phyloP scores from a whole-genome alignment of 1,140 invertebrate genomes.

The Orchesella cincta region DNA sequence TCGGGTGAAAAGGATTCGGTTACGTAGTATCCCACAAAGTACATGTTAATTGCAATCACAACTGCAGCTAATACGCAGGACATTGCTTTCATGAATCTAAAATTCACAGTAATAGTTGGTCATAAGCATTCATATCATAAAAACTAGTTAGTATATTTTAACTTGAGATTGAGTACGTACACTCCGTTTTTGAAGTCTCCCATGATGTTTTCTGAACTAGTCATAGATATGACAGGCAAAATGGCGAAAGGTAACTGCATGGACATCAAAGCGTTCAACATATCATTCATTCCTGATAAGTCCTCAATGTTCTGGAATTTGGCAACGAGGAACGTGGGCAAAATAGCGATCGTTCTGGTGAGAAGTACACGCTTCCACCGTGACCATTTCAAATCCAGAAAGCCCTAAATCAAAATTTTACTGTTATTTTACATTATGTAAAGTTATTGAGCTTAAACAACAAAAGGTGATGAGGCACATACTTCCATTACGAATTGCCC shows the following conservation, averaged over 20 bases:
- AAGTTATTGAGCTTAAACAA: neutral
- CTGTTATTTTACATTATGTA: constrained; percentile 18
- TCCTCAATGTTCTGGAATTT: constrained; percentile 73
- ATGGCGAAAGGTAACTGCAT: constrained; percentile 81
- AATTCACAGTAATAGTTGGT: constrained; percentile 53
- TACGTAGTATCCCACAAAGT: constrained; percentile 71
- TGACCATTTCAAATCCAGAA: constrained; percentile 83
- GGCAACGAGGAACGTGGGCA: constrained; percentile 82
- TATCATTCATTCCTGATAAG: constrained; percentile 81
- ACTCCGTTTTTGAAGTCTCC: constrained; percentile 76
- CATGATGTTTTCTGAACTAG: constrained; percentile 78
- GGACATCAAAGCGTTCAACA: constrained; percentile 87
- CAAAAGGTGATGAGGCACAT: too few relatives aligned
- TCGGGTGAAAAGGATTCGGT: constrained; percentile 58
- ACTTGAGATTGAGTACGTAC: constrained; percentile 58
- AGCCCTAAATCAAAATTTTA: constrained; percentile 70
- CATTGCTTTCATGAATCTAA: constrained; percentile 69
- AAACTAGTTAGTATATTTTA: neutral
- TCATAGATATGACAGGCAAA: constrained; percentile 85
- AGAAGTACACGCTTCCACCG: constrained; percentile 85
- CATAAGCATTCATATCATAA: constrained; percentile 32
- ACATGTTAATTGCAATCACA: constrained; percentile 80
- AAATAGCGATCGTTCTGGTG: constrained; percentile 82
- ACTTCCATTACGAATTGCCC: constrained; percentile 76
- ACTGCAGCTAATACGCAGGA: constrained; percentile 67